Conservation (phyloP, 2,797 vertebrate species). For the Urocyon cinereoargenteus region DNA sequence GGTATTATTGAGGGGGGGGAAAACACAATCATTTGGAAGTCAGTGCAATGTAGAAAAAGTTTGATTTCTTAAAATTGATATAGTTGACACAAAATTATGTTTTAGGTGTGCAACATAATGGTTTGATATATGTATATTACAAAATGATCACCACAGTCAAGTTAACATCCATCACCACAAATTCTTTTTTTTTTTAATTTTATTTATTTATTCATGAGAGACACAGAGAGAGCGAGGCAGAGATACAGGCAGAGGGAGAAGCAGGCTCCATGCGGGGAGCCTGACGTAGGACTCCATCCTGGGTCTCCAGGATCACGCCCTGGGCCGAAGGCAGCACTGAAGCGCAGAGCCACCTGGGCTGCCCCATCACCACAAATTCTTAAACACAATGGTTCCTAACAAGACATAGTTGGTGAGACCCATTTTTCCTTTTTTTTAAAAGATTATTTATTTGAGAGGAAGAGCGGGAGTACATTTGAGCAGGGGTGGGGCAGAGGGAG, state of each 20-base stretch:
- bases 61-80: not conserved
- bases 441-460: too few relatives aligned
- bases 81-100: not conserved
- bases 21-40: not conserved
- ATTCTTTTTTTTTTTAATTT: not conserved
- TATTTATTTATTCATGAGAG: too few relatives aligned
- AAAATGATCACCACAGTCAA: not conserved
- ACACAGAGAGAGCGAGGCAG: too few relatives aligned
- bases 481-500: too few relatives aligned
- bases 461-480: too few relatives aligned
- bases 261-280: too few relatives aligned
- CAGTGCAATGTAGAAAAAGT: not conserved
- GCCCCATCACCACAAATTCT: not conserved
- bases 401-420: not conserved
- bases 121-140: not conserved
- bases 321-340: too few relatives aligned
- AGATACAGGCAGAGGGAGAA: too few relatives aligned
- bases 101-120: not conserved
- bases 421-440: not conserved
- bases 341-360: too few relatives aligned
- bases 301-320: too few relatives aligned
- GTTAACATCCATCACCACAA: not conserved
- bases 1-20: not conserved
- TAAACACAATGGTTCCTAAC: not conserved
- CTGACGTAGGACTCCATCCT: too few relatives aligned